Base-by-base conservation (phyloP, 2,113 vertebrate genomes). In the Pagrus major region DNA sequence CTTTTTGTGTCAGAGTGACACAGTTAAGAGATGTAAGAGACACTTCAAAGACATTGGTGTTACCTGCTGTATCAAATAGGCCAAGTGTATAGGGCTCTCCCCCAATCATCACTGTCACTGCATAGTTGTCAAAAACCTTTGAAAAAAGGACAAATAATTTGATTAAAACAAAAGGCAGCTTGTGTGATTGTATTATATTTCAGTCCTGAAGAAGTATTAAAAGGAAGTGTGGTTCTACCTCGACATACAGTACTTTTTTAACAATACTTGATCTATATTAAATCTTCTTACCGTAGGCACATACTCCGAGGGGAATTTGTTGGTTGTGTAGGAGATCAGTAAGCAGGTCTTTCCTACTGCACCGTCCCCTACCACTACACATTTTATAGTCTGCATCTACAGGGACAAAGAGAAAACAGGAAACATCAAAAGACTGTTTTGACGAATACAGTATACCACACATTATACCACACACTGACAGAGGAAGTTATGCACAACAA, bases 61-160 rank as follows among this genome's bases (percentile, higher is more conserved):
- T 94, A 99, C 98, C 98, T 94, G 98, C 98, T 83, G 98, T 99
- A 94, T 99, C 98, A 79, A 99, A 99, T 86, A 99, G 95, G 84
- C 98, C 98, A 37, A 99, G 93, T 83, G 98, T 99, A 73, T 99
- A 99, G 54, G 98, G 98, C 91, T 99, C 98, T 72, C 98, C 97
- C 54, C 98, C 98, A 66, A 99, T 99, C 98, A 99, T 99, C 94
- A 99, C 98, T 8, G 98, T 99, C 86, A 99, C 98, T 67, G 98
- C 98, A 96, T 99, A 99, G 93, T 99, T 99, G 93, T 99, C 98
- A 51, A 99, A 99, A 91, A 99, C 98, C 98, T 99, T 91, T 66
- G 65, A 71, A 66, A 75, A 42, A 56, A n/a, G n/a, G 0, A 27
- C 0, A 41, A 15, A 15, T 21, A 2, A 52, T 61, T 14, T 1